These are phyloP conservation scores for Ardeotis arabs DNA, from an alignment of 2,113 vertebrate species.

Conservation along the genomic window DNA sequence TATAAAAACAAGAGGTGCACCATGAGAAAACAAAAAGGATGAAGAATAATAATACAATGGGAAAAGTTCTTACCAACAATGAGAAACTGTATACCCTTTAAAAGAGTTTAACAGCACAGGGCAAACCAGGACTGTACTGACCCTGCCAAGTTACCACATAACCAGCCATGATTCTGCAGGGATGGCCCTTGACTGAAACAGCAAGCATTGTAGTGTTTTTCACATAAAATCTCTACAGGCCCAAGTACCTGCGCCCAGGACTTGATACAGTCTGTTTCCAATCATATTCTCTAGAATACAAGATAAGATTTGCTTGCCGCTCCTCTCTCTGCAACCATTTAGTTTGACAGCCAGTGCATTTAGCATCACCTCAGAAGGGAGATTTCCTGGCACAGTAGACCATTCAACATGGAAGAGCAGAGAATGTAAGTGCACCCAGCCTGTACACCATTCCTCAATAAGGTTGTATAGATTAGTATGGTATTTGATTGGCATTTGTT, in stretches of 20 bases:
- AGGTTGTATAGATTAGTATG: background rate
- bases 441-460: background rate
- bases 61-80: conserved; percentile 11
- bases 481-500: background rate
- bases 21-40: conserved; percentile 43
- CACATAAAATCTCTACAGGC: background rate
- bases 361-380: background rate
- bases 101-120: background rate
- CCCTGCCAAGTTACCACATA: background rate
- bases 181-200: background rate
- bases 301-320: background rate
- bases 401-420: background rate
- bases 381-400: background rate
- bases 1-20: conserved; percentile 55
- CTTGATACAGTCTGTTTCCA: background rate
- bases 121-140: background rate
- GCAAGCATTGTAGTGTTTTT: background rate
- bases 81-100: background rate
- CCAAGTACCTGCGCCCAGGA: background rate
- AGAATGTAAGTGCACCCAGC: background rate
- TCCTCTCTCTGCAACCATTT: background rate
- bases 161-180: background rate
- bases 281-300: background rate
- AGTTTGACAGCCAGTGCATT: background rate
- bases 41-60: conserved; percentile 8